phyloP scores from a whole-genome alignment of 2,888 invertebrate genomes.

The Schrankia costaestrigalis region DNA sequence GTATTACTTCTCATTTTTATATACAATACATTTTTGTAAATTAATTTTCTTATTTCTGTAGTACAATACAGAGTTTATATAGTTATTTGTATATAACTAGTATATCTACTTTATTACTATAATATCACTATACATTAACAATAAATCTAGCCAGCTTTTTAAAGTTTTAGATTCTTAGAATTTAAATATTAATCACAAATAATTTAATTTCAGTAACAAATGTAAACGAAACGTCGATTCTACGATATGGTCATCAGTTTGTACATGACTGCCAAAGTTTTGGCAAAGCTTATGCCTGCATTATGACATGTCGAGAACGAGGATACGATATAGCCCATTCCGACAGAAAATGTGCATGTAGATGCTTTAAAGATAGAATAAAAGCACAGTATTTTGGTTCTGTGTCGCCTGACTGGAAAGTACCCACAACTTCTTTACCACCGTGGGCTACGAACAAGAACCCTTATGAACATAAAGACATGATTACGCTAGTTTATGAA shows the following conservation, averaged over 20 bases:
- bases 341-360: slow-evolving; percentile 53
- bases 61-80: no score
- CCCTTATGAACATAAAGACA: no score
- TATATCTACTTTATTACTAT: no score
- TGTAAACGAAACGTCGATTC: slow-evolving; percentile 22
- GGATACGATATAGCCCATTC: slow-evolving; percentile 52
- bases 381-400: slow-evolving; percentile 31
- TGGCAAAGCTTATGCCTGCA: slow-evolving; percentile 49
- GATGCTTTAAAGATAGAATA: slow-evolving; percentile 43
- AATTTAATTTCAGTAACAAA: slow-evolving; percentile 9
- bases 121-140: no score
- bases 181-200: neutral
- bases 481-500: no score
- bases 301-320: slow-evolving; percentile 52
- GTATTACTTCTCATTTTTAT: no score
- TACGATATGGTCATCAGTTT: slow-evolving; percentile 61
- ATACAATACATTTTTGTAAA: no score
- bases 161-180: no score
- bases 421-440: slow-evolving; percentile 52
- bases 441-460: slow-evolving; percentile 37
- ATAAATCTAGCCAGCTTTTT: no score
- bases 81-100: no score
- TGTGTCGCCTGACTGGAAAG: slow-evolving; percentile 38
- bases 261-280: slow-evolving; percentile 48
- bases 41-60: no score